These are phyloP conservation scores for Chamaetylas fuelleborni DNA, from an alignment of 2,113 vertebrate species.

Conservation along the genomic window DNA sequence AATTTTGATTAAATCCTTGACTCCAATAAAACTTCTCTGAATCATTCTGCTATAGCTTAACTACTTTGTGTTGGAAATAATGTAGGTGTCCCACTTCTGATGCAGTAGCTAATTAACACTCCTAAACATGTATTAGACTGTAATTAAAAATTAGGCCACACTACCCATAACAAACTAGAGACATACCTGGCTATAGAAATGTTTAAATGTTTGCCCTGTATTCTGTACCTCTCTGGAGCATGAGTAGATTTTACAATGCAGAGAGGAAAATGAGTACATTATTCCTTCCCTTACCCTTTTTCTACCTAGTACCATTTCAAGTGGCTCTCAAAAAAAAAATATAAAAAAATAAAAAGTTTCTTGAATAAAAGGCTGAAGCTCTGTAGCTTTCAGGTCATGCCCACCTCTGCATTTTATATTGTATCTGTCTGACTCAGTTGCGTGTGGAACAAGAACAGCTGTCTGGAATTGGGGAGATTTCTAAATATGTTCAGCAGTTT, in stretches of 20 bases:
- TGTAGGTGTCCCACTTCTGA: neutral
- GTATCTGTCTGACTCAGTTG: neutral
- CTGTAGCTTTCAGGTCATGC: neutral
- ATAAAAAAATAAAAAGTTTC: neutral
- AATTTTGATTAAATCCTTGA: neutral
- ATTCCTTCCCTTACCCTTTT: neutral
- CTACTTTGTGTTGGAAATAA: neutral
- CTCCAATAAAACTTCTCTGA: neutral
- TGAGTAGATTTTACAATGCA: neutral
- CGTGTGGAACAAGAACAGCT: neutral
- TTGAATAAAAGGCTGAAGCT: neutral
- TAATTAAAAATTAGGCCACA: constrained; percentile 30
- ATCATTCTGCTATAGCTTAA: neutral
- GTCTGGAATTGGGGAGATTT: neutral
- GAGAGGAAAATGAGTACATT: neutral
- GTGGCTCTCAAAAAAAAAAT: neutral
- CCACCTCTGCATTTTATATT: neutral
- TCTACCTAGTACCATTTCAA: neutral
- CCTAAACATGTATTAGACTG: neutral
- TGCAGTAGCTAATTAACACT: neutral
- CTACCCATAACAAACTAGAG: neutral
- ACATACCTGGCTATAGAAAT: neutral
- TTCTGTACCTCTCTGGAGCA: neutral
- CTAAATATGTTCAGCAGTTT: neutral
- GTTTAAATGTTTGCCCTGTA: neutral